Base-by-base conservation (phyloP, 2,888 invertebrate genomes). In the Lycophotia porphyrea region DNA sequence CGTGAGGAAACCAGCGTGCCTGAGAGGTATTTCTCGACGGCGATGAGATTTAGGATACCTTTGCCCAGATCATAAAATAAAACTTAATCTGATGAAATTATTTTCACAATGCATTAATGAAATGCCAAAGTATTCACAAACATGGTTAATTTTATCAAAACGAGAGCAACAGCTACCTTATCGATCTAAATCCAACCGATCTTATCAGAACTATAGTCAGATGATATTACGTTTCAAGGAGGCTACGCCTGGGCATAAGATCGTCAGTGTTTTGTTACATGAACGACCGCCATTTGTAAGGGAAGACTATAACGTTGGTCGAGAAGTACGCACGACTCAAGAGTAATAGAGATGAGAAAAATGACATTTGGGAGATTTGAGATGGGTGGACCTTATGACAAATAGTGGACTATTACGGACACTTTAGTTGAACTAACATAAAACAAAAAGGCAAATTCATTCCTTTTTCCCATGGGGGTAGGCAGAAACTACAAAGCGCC, bases 191-290 rank as follows among this genome's bases (percentile, higher is more conserved):
- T 72, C 31, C 49, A 31, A 78, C 42, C 42, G 55, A 69, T 13
- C 52, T 65, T 75, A 81, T 81, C 81, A 49, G 34, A 34, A 15
- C 36, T 18, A 1, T 13, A 75, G 55, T 65, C 85, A 66, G 42
- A 81, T 71, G 71, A 81, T 75, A 81, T 85, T 84, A 68, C 71
- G 71, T 81, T 60, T 71, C 75, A 85, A 67, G 64, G 76, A 81
- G 61, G 55, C 58, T 73, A 80, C 63, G 76, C 34, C 2, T 66
- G 71, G 13, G 71, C 71, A 77, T 67, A 55, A 49, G 39, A 66
- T 15, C 27, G 39, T 39, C 66, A 24, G 66, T 76, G 63, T 81
- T 72, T 73, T 84, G 80, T 71, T 81, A 81, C 67, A 71, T 74
- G 58, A 75, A 68, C 71, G 65, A 84, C 42, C 74, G 68, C 55